Evolutionary conservation across 2,888 invertebrate species (phyloP).

Genomic region (Strigamia transsilvanica): DNA sequence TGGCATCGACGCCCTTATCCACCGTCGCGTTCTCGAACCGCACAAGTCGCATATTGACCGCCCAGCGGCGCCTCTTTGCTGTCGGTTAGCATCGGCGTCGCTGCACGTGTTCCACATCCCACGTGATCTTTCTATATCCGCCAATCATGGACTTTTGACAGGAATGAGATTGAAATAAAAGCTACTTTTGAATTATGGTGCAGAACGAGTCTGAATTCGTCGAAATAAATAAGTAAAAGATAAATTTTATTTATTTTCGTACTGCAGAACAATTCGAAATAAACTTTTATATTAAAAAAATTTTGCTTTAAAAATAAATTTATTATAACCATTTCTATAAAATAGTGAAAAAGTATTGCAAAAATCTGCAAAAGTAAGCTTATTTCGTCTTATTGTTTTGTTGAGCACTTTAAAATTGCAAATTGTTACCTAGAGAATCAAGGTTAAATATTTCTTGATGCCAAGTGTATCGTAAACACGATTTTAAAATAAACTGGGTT

Average conservation of each 20-base stretch:
- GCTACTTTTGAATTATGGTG: neutral
- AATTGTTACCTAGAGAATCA: neutral
- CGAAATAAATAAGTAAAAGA: neutral
- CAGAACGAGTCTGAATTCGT: neutral
- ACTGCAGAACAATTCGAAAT: neutral
- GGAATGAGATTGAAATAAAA: constrained; percentile 13
- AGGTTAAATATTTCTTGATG: constrained; percentile 1
- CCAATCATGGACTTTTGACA: constrained; percentile 43
- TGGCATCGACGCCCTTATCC: constrained; percentile 49
- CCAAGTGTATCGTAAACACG: constrained; percentile 21
- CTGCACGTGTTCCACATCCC: constrained; percentile 31
- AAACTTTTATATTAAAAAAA: no score
- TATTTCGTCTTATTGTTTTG: no score
- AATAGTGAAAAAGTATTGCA: no score
- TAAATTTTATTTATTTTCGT: no score
- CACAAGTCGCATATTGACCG: constrained; percentile 40
- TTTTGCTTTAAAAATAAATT: no score
- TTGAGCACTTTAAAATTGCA: neutral
- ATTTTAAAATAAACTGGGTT: constrained; percentile 26
- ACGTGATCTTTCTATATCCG: constrained; percentile 15
- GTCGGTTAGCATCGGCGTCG: constrained; percentile 41
- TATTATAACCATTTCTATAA: no score
- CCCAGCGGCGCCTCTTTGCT: constrained; percentile 44
- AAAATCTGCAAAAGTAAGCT: no score
- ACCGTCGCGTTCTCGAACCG: constrained; percentile 36